Evolutionary conservation across 2,113 vertebrate species (phyloP), one percentile per base, ranked within the genome.

Genomic region (Phalacrocorax aristotelis): DNA sequence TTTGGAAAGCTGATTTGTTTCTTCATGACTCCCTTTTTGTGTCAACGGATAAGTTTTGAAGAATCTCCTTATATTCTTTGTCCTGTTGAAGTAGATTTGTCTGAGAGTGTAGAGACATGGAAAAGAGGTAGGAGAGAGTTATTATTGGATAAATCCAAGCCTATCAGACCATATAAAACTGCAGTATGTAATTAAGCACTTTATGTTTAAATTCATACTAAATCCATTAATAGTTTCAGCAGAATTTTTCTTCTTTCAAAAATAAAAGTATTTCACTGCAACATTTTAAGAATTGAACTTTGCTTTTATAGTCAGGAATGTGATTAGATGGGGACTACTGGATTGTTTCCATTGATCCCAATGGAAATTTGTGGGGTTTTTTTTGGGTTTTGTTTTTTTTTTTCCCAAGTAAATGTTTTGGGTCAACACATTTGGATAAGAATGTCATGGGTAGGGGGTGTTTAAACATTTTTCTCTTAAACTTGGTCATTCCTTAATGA

Each of bases 361-460:
- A 11, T 27, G 11, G n/a, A 75, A 48, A 48, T 68, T n/a, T 69
- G 38, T 38, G 38, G 8, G n/a, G n/a, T n/a, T n/a, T n/a, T n/a
- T n/a, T n/a, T n/a, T n/a, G n/a, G n/a, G n/a, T 11, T 26, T 32
- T 79, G 13, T 42, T 26, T 42, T 55, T 7, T 1, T 8, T 29
- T 4, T 23, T 60, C 62, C 30, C 15, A 57, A 38, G 19, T 1
- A 75, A 51, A 52, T 30, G 2, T 26, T 89, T 72, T 51, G 11
- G 13, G 4, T 34, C 13, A 75, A 55, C 3, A 38, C 6, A 25
- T 48, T 54, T 61, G 7, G 5, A 14, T 36, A 82, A 48, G 26
- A 86, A 21, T 21, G 19, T 30, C 16, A 44, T 44, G 19, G 15
- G 7, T 0, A 1, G 7, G 2, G 6, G 1, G 3, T 60, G 16